phyloP scores from a whole-genome alignment of 2,797 vertebrate species.

The Telmatherina bonti region DNA sequence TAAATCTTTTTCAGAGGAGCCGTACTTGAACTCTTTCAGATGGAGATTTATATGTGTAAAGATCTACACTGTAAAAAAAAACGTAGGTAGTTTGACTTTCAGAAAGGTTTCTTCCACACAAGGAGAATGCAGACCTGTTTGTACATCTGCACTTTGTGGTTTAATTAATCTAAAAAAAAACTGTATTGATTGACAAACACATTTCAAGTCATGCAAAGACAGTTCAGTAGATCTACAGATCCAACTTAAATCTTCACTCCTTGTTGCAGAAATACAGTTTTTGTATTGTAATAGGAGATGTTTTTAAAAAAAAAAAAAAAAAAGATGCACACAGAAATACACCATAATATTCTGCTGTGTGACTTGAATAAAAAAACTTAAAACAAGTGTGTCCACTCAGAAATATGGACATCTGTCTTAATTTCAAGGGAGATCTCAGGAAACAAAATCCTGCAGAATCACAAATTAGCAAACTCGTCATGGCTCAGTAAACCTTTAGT shows the following conservation, averaged over 20 bases:
- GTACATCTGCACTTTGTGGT: not conserved
- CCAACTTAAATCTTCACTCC: not conserved
- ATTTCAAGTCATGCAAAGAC: not conserved
- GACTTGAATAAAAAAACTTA: constrained; percentile 15
- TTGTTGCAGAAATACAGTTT: not conserved
- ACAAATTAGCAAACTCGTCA: constrained; percentile 73
- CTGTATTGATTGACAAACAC: not conserved
- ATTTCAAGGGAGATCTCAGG: constrained; percentile 49
- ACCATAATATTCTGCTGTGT: not conserved
- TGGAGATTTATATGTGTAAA: constrained; percentile 11
- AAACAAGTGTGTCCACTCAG: constrained; percentile 7
- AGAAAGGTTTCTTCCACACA: not conserved
- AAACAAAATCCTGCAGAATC: constrained; percentile 71
- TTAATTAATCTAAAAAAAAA: constrained; percentile 9
- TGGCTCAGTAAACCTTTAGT: constrained; percentile 56
- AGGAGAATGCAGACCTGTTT: not conserved
- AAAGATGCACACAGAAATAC: not conserved
- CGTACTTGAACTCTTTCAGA: constrained; percentile 14
- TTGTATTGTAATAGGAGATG: constrained; percentile 22
- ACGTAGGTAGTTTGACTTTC: constrained; percentile 11
- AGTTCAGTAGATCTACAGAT: not conserved
- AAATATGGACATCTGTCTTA: constrained; percentile 47
- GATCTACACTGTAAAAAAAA: not conserved
- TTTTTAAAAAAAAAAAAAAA: constrained; percentile 18
- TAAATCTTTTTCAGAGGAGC: constrained; percentile 2